Base-by-base conservation (phyloP, 2,113 vertebrate species). In the Plectropomus leopardus region DNA sequence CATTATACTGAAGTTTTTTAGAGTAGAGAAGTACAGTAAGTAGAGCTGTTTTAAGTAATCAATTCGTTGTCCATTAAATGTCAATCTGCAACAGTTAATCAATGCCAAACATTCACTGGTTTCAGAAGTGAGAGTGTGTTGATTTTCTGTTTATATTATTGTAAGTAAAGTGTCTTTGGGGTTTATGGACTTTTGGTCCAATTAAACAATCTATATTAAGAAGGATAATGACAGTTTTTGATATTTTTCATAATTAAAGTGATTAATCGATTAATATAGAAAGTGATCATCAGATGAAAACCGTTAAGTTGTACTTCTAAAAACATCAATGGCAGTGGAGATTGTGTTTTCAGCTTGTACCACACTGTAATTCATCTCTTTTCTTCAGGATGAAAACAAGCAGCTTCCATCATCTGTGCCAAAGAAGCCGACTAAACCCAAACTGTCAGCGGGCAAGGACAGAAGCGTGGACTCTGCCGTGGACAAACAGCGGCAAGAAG, bases 401-500 rank as follows among this genome's bases (percentile, higher is more conserved):
- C 95, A 96, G 83, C 95, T 95, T 88, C 96, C 97, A 85, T 96
- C 96, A 88, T 97, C 97, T 15, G 96, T 98, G 96, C 97, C 98
- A 96, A 99, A 98, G 97, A 99, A 98, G 95, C 96, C 93, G 55
- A 94, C 96, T 54, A 98, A 97, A 92, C 95, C 96, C 73, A 97
- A 96, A 92, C 92, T 96, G 21, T 94, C 96, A 0, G 90, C 96
- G 53, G 96, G 93, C 91, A 97, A 98, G 59, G 98, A 99, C 93
- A 96, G 96, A 84, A 95, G 95, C 64, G 94, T 96, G 0, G 97
- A 98, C 53, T 93, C 96, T 0, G 94, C 95, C 0, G 95, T 95
- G 2, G 97, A 99, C 95, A 99, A 97, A 91, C 98, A 99, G 93
- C 96, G 98, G 44, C 98, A 99, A 94, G 98, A 99, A 88, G 98